These are phyloP conservation scores for Thalassophryne amazonica DNA, from an alignment of 2,797 vertebrate genomes.

Conservation along the genomic window DNA sequence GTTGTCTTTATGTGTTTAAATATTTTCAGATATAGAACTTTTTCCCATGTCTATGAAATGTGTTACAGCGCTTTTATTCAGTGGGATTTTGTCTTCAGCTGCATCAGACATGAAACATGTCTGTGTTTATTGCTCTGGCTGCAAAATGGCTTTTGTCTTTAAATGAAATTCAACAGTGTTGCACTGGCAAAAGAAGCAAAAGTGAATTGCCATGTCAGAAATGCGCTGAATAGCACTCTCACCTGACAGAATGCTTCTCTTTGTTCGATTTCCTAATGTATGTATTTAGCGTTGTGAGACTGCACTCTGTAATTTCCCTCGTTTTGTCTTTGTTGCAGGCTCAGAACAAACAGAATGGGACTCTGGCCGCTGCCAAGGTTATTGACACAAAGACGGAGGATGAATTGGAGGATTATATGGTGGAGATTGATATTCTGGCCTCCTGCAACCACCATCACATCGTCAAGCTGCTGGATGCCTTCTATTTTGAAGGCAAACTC, in stretches of 20 bases:
- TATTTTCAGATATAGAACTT: background rate
- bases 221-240: background rate
- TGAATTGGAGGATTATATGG: conserved; percentile 99
- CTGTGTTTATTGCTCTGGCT: background rate
- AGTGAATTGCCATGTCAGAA: background rate
- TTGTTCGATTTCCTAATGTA: background rate
- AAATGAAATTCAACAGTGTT: background rate
- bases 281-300: background rate
- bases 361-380: conserved; percentile 96
- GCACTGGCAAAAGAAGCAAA: background rate
- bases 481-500: conserved; percentile 96
- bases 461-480: conserved; percentile 96
- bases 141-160: conserved; percentile 12
- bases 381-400: conserved; percentile 99
- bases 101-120: background rate
- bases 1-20: background rate
- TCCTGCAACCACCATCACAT: conserved; percentile 96
- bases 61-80: conserved; percentile 5
- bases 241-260: background rate
- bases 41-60: background rate
- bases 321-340: conserved; percentile 75
- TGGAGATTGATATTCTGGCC: conserved; percentile 97
- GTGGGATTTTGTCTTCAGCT: background rate
- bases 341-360: conserved; percentile 94
- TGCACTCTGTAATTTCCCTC: background rate